phyloP scores from a whole-genome alignment of 2,797 vertebrate genomes.

The Propithecus deckenii region DNA sequence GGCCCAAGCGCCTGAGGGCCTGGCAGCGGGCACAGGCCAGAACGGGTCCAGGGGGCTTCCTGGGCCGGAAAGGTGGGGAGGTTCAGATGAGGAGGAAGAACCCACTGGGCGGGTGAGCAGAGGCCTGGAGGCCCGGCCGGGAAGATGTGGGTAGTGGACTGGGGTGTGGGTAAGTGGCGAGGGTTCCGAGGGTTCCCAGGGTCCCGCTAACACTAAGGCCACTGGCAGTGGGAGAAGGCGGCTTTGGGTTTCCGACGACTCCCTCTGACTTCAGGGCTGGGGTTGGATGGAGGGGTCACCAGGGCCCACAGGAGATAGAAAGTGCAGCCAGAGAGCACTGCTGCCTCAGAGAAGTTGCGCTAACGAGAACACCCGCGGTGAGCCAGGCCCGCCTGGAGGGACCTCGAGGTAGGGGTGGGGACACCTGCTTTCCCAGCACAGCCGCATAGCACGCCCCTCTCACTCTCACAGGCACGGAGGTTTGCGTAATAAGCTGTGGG shows the following conservation, averaged over 20 bases:
- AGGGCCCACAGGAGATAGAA: not conserved
- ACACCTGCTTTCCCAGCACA: rapidly evolving
- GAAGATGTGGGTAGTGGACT: not conserved
- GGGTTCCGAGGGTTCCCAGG: not conserved
- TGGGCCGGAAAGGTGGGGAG: not conserved
- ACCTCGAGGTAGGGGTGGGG: no score
- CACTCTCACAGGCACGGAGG: rapidly evolving
- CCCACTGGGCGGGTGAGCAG: not conserved
- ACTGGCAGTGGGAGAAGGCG: no score
- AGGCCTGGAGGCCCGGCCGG: not conserved
- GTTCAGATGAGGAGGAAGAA: no score
- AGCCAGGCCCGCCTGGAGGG: not conserved
- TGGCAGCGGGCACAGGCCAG: not conserved
- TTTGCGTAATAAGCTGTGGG: rapidly evolving
- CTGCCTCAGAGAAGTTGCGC: not conserved
- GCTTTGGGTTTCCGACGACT: not conserved
- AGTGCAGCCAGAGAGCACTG: rapidly evolving
- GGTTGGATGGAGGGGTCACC: rapidly evolving
- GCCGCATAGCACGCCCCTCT: rapidly evolving
- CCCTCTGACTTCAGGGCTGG: not conserved
- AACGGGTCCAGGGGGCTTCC: rapidly evolving
- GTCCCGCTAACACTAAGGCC: not conserved
- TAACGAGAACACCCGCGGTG: rapidly evolving
- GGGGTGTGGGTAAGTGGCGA: rapidly evolving
- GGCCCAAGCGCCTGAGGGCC: not conserved